These are phyloP conservation scores for Andrena cerasifolii DNA, from an alignment of 1,140 invertebrate genomes.

Conservation along the genomic window DNA sequence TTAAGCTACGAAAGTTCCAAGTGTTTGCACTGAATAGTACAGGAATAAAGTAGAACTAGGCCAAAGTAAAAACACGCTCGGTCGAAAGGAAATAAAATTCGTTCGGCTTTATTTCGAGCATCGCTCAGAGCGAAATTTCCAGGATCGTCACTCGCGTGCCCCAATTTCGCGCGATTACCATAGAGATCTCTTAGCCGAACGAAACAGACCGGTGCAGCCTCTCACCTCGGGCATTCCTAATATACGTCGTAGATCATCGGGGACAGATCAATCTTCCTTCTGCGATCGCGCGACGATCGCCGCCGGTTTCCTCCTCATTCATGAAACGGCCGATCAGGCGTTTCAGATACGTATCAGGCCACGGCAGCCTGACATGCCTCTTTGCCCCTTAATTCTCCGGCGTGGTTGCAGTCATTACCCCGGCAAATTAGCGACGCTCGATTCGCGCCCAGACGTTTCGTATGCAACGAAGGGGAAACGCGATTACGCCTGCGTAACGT, in stretches of 20 bases:
- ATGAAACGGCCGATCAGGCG: constrained; percentile 53
- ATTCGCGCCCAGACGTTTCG: constrained; percentile 53
- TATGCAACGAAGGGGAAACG: constrained; percentile 42
- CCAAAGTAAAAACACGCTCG: background rate
- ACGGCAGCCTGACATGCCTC: constrained; percentile 2
- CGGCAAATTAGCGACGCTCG: constrained; percentile 64
- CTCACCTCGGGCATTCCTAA: constrained; percentile 59
- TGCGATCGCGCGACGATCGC: constrained; percentile 54
- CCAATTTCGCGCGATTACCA: constrained; percentile 38
- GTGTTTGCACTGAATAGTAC: too few species aligned
- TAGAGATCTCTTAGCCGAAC: constrained; percentile 10
- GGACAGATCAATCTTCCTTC: constrained; percentile 63
- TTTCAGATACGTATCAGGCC: constrained; percentile 50
- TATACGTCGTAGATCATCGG: constrained; percentile 61
- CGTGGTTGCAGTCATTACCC: constrained; percentile 60
- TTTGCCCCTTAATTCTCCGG: constrained; percentile 58
- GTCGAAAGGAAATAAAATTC: too few species aligned
- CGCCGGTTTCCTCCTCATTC: constrained; percentile 55
- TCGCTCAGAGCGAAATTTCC: constrained; percentile 18
- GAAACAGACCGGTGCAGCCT: constrained; percentile 31
- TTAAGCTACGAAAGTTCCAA: too few species aligned
- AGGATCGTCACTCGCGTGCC: constrained; percentile 26
- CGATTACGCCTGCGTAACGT: constrained; percentile 53
- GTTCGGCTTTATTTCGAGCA: background rate
- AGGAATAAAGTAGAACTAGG: background rate